phyloP scores from a whole-genome alignment of 2,113 vertebrate genomes.

The Strix aluco region DNA sequence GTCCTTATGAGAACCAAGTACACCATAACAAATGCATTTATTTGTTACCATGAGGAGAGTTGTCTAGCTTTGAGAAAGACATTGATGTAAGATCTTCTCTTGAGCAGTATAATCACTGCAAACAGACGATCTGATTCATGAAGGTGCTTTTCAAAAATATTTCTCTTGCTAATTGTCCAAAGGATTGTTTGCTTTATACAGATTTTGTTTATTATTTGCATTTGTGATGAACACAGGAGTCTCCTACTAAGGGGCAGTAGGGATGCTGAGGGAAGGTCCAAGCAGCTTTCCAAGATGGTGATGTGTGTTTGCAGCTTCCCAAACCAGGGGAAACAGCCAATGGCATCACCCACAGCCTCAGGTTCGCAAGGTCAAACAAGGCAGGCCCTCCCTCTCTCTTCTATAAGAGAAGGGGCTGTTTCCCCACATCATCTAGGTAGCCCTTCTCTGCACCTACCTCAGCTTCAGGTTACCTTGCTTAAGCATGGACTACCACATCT shows the following conservation, averaged over 20 bases:
- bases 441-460: neutral
- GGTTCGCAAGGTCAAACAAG: neutral
- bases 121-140: neutral
- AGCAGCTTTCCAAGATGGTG: neutral
- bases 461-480: neutral
- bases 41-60: neutral
- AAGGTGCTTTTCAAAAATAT: neutral
- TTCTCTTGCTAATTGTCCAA: neutral
- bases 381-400: neutral
- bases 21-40: neutral
- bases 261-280: neutral
- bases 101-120: neutral
- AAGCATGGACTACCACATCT: neutral
- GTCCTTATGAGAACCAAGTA: conserved; percentile 36
- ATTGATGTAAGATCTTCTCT: neutral
- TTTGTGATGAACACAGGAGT: neutral
- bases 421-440: neutral
- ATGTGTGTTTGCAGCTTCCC: neutral
- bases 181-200: neutral
- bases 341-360: accelerated
- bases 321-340: accelerated
- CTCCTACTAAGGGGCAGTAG: neutral
- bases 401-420: neutral
- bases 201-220: neutral
- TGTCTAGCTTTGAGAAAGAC: neutral